Conservation (phyloP, 1,140 invertebrate genomes). For the Sminthurinus signatus region DNA sequence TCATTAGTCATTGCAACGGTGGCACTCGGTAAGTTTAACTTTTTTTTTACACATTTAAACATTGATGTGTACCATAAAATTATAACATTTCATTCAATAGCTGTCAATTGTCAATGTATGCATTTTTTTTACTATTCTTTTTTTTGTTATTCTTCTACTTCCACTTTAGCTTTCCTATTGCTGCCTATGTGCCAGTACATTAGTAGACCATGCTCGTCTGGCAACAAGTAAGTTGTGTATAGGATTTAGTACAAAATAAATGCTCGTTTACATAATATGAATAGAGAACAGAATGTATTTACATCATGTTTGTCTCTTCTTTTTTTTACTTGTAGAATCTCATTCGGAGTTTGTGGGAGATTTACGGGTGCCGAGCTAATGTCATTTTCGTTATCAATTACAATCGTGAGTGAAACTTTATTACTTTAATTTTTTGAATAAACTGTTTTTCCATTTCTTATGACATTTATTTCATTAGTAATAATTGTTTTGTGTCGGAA, state of each 20-base stretch:
- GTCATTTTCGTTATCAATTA: slow-evolving; percentile 83
- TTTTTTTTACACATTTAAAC: not conserved
- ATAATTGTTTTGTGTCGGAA: no score
- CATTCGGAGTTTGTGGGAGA: slow-evolving; percentile 80
- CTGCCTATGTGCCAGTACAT: slow-evolving; percentile 96
- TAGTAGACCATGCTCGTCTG: slow-evolving; percentile 75
- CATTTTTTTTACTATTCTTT: no score
- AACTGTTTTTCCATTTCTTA: no score
- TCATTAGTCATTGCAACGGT: no score
- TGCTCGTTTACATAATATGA: not conserved
- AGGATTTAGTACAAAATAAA: not conserved
- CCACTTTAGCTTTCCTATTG: slow-evolving; percentile 89
- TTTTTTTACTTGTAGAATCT: slow-evolving; percentile 58
- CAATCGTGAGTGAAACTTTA: no score
- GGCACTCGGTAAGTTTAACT: no score
- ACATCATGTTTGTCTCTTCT: not conserved
- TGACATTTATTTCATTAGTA: no score
- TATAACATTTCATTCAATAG: no score
- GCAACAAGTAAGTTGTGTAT: slow-evolving; percentile 54
- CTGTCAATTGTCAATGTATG: no score
- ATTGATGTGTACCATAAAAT: not conserved
- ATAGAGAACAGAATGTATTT: not conserved
- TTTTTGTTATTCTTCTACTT: no score
- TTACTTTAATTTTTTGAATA: no score
- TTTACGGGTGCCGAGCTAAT: slow-evolving; percentile 90